Base-by-base conservation (phyloP, 2,113 vertebrate species). In the Larimichthys polyactis region DNA sequence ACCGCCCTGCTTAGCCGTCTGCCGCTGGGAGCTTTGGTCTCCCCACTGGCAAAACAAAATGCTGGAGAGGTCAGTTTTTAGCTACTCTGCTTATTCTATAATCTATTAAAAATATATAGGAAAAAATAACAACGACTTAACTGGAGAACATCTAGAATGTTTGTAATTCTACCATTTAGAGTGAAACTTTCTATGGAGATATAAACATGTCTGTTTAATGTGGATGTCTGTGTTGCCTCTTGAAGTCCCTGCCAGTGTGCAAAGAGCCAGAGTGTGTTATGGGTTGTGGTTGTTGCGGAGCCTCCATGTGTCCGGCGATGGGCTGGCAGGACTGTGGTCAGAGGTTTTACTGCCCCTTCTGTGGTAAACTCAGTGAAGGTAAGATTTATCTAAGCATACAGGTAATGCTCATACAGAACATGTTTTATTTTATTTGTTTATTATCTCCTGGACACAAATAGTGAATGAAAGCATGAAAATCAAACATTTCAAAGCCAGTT, bases 311-410 rank as follows among this genome's bases (percentile, higher is more conserved):
- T 69, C 90, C 92, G 1, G 92, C 90, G 48, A 94, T 96, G 94
- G 71, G 85, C 81, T 96, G 95, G 94, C 94, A 95, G 86, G 96
- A 96, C 91, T 95, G 95, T 69, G 96, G 96, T 7, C 95, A 95
- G 77, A 94, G 94, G 66, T 96, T 95, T 85, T 87, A 86, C 85
- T 96, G 95, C 81, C 94, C 94, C 17, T 96, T 96, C 90, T 96
- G 96, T 52, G 92, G 93, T 9, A 93, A 94, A 78, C 87, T 95
- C 63, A 90, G 64, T 11, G 94, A 95, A 87, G 96, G 96, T 95
- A 59, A 78, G 70, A 64, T 24, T 43, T 19, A 4, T 40, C 16
- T 6, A 4, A 16, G 4, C 4, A 19, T 8, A 8, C 4, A 12
- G 3, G 48, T 43, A 22, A 14, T 67, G 14, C 7, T 40, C 36